Base-by-base conservation (phyloP, 1,140 invertebrate genomes). In the Lordiphosa mommai region DNA sequence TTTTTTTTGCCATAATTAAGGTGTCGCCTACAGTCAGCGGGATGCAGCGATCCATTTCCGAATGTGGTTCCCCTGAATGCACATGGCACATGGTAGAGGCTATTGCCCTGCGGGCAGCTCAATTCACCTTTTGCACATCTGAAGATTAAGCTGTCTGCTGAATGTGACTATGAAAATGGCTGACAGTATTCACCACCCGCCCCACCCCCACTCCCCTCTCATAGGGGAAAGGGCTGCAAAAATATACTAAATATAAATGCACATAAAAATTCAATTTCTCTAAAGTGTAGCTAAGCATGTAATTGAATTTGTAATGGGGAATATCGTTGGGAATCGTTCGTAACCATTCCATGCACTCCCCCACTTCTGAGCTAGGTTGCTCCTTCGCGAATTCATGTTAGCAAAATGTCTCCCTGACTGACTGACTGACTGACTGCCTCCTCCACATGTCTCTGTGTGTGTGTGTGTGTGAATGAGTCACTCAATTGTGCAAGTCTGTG, bases 191-290 rank as follows among this genome's bases (percentile, higher is more conserved):
- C 6, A 30, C 40, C 30, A 8, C n/a, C 1, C 4, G 8, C n/a
- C 1, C 14, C 9, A 44, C n/a, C 44, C 27, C 1, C 1, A 1
- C 43, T 16, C 7, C 27, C 14, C 1, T 4, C 29, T 7, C 14
- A 4, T 13, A 0, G 61, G 47, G 30, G 10, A 23, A 60, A 23
- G 16, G 13, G 34, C 66, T 84, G 76, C 65, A 72, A 72, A 76
- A 74, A 84, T 76, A 84, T 82, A 82, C 76, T 82, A 84, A 84
- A 82, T 82, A 82, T 76, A 82, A 82, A 82, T 80, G 76, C 76
- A 82, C 77, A 82, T 82, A 82, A 82, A 82, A 82, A 82, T 82
- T 82, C 76, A 82, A 82, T 82, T 82, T 82, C 76, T 84, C 76
- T 84, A 82, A 82, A 84, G 76, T 82, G 76, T 82, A 82, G 76